Evolutionary conservation across 2,797 vertebrate species (phyloP).

Genomic region (Malurus splendens): DNA sequence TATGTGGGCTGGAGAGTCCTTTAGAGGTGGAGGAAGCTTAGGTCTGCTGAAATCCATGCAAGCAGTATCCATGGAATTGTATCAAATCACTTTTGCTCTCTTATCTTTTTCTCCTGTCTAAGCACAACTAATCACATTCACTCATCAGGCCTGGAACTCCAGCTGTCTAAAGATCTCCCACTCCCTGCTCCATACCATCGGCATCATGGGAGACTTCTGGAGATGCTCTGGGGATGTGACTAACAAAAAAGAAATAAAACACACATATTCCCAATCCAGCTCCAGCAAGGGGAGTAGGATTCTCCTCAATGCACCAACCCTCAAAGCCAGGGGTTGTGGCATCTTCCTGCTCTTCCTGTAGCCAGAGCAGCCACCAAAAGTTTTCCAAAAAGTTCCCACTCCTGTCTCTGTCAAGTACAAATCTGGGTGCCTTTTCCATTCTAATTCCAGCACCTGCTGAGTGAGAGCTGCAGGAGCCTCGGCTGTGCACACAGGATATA

Average conservation of each 20-base stretch:
- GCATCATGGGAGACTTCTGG: background rate
- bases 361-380: background rate
- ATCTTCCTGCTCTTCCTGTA: background rate
- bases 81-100: background rate
- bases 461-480: background rate
- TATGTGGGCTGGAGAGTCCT: background rate
- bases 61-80: background rate
- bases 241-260: background rate
- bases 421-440: background rate
- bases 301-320: background rate
- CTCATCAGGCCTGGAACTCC: background rate
- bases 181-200: background rate
- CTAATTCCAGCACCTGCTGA: background rate
- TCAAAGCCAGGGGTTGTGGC: background rate
- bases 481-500: accelerated
- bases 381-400: background rate
- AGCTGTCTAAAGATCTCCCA: background rate
- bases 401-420: background rate
- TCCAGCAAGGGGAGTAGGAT: background rate
- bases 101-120: background rate
- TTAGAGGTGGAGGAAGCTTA: background rate
- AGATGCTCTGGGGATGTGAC: background rate
- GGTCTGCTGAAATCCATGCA: background rate
- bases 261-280: background rate
- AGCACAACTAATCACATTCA: background rate